Conservation (phyloP, 2,113 vertebrate genomes). For the Lanius ludovicianus region DNA sequence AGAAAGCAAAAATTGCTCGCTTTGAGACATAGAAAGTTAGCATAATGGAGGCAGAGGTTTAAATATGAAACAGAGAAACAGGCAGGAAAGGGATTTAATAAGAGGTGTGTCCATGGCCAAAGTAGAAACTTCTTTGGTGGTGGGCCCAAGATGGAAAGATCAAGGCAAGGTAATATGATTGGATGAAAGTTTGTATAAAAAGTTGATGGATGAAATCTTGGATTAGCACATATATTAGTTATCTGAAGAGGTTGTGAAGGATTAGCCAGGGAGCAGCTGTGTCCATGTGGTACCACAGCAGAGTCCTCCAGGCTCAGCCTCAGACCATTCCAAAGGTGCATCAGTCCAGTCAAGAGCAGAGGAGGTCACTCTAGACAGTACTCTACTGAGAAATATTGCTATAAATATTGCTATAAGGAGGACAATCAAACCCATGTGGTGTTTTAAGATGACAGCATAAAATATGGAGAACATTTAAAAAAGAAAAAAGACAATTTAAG, state of each 20-base stretch:
- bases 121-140: background rate
- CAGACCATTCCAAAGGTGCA: background rate
- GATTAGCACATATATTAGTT: background rate
- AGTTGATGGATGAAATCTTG: background rate
- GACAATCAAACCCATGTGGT: background rate
- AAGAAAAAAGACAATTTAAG: background rate
- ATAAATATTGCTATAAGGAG: background rate
- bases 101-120: background rate
- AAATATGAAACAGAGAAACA: background rate
- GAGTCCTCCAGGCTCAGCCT: background rate
- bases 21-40: background rate
- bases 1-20: background rate
- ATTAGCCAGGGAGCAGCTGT: background rate
- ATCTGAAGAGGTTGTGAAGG: background rate
- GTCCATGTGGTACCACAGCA: background rate
- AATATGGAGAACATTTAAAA: background rate
- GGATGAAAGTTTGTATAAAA: background rate
- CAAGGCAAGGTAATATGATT: background rate
- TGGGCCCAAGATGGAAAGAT: background rate
- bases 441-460: background rate
- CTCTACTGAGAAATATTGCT: background rate
- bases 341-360: background rate
- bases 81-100: background rate
- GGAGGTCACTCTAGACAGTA: accelerated
- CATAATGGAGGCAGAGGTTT: background rate